These are phyloP conservation scores for Ardeotis arabs DNA, from an alignment of 2,113 vertebrate species.

Conservation along the genomic window DNA sequence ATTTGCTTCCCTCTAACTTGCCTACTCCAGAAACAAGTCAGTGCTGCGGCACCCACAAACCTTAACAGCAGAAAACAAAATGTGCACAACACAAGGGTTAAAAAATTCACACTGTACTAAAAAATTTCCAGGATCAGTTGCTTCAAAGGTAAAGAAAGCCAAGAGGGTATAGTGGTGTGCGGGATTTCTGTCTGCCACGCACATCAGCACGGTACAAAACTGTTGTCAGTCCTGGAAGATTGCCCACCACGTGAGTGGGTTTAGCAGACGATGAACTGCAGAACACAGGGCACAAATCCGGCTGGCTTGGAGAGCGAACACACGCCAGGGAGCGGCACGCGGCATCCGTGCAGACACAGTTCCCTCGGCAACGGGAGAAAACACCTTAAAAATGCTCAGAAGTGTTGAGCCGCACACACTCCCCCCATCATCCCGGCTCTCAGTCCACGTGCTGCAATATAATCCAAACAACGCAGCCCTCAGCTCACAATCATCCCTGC, in stretches of 20 bases:
- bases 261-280: not conserved
- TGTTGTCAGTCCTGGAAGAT: not conserved
- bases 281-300: not conserved
- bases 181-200: not conserved
- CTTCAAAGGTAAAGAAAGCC: not conserved
- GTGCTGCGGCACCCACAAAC: not conserved
- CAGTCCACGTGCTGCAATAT: rapidly evolving
- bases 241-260: not conserved
- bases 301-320: not conserved
- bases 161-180: not conserved
- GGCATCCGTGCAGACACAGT: rapidly evolving
- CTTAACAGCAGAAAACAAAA: not conserved
- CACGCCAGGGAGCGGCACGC: not conserved
- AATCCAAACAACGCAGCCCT: rapidly evolving
- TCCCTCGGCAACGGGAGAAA: not conserved
- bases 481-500: rapidly evolving
- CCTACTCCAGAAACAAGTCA: not conserved
- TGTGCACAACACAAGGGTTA: not conserved
- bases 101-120: not conserved
- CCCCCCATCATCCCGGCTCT: rapidly evolving
- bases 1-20: not conserved
- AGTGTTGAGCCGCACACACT: rapidly evolving
- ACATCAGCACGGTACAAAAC: not conserved
- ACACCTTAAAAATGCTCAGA: not conserved
- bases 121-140: not conserved